Base-by-base conservation (phyloP, 1,140 invertebrate genomes). In the Melipona quadrifasciata region DNA sequence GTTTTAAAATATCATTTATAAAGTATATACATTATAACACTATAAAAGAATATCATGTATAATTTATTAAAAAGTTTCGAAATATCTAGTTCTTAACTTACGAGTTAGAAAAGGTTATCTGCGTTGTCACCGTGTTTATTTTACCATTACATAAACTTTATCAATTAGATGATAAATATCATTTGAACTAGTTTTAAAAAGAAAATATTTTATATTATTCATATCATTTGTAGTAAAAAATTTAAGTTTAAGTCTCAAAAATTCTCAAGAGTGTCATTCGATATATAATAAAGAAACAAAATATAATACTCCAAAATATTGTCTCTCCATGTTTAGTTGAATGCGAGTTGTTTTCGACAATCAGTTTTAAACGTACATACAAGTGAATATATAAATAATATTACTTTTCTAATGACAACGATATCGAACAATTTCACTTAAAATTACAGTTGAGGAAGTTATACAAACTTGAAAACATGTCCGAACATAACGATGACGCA, bases 401-500 rank as follows among this genome's bases (percentile, higher is more conserved):
- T 47, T 10, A 24, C n/a, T 47, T 39, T 6, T 57, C 12, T 21
- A 6, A 34, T 10, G 5, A 10, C 34, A 34, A 8, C 61, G 34
- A 31, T 58, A 51, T 4, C 14, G 19, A 57, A 16, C 14, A 71
- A 39, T 47, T 70, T 34, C 47, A 14, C 12, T 34, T 55, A 21
- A 51, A 1, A 34, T 51, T 27, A 11, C 31, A 31, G 4, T 61
- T n/a, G 27, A 67, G 17, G 3, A 47, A 5, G 4, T 71, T 61
- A 12, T 27, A 55, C 21, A 2, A 79, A 67, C 34, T 27, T 47
- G 17, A 34, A 61, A 84, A 64, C 16, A 84, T 84, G 82, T 84
- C 82, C 27, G 82, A 84, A 19, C 67, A 53, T 11, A 84, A 70
- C 4, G 67, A 84, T 53, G 76, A 79, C 21, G 57, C 55, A 14